phyloP scores from a whole-genome alignment of 2,888 invertebrate species.

The Pammene aurita region DNA sequence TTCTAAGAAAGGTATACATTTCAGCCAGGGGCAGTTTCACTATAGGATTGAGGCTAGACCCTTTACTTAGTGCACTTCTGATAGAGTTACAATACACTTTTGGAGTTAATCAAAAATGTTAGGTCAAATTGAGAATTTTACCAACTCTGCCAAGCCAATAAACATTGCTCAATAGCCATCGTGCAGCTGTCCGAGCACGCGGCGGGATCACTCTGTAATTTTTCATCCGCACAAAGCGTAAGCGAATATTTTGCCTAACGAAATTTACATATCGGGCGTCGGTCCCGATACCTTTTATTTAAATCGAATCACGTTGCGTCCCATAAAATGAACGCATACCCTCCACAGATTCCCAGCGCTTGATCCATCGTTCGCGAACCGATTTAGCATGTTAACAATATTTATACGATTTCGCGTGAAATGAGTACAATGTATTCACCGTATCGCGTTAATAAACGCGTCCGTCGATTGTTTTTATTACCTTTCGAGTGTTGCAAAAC shows the following conservation, averaged over 20 bases:
- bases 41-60: no score
- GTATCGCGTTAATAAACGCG: slow-evolving; percentile 56
- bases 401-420: slow-evolving; percentile 46
- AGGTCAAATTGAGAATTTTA: no score
- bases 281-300: slow-evolving; percentile 51
- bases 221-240: slow-evolving; percentile 11
- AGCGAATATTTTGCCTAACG: slow-evolving; percentile 41
- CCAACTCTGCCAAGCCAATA: no score
- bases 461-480: slow-evolving; percentile 60
- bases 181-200: slow-evolving; percentile 11
- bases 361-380: slow-evolving; percentile 46
- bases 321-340: slow-evolving; percentile 44
- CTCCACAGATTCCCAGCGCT: slow-evolving; percentile 42
- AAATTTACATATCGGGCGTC: slow-evolving; percentile 48
- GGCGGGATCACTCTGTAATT: slow-evolving; percentile 5
- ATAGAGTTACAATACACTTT: no score
- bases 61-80: no score
- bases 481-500: slow-evolving; percentile 3
- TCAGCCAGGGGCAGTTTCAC: no score
- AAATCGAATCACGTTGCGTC: slow-evolving; percentile 52
- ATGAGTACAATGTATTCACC: slow-evolving; percentile 51
- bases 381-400: slow-evolving; percentile 49
- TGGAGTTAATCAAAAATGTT: no score
- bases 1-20: no score
- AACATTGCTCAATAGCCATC: no score